Evolutionary conservation across 1,140 invertebrate genomes (phyloP), one percentile per base, ranked within the genome.

Genomic region (Pseudomyrmex flavicornis): DNA sequence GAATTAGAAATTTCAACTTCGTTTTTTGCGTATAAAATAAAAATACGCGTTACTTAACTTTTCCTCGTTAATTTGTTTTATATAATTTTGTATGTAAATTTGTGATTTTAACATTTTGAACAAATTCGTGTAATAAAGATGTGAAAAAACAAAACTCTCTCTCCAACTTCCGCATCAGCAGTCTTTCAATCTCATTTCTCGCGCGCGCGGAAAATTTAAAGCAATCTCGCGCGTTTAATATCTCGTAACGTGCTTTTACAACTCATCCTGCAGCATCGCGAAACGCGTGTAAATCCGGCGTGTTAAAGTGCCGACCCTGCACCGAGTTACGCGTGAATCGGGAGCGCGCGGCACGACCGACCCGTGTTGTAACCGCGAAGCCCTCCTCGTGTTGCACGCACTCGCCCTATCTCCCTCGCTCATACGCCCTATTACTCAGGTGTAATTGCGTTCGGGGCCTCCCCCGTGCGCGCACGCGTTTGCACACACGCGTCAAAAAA

Each of bases 381-480:
- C 84, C 84, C 77, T 61, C 54, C 59, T 52, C 75, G 26, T 35
- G 35, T 35, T 35, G 5, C 69, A 59, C 61, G 10, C 15, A 35
- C 10, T 85, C 12, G 12, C 22, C 46, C 17, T 9, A 20, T 88
- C 77, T 59, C 75, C 73, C 82, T 77, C 88, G 63, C 80, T 63
- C 66, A 56, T 59, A 72, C 54, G 82, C 79, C 85, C 90, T 90
- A 91, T 92, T 92, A 92, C 91, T 92, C 91, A 92, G 91, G 91
- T 92, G 91, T 91, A 91, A 92, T 92, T 92, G 91, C 91, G 86
- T 91, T 89, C 82, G 46, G 63, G 72, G 52, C 58, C 76, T 77
- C 50, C 35, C 35, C 35, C 4, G 35, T 35, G 35, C 76, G 35
- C 66, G 70, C n/a, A n/a, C 63, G 26, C 82, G 79, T 86, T 86